A percentile compares a stretch with the other conserved stretches of the same genome.
These are phyloP conservation scores for Nemapogon koenigi DNA, from an alignment of 2,888 invertebrate species.

Conservation along the genomic window DNA sequence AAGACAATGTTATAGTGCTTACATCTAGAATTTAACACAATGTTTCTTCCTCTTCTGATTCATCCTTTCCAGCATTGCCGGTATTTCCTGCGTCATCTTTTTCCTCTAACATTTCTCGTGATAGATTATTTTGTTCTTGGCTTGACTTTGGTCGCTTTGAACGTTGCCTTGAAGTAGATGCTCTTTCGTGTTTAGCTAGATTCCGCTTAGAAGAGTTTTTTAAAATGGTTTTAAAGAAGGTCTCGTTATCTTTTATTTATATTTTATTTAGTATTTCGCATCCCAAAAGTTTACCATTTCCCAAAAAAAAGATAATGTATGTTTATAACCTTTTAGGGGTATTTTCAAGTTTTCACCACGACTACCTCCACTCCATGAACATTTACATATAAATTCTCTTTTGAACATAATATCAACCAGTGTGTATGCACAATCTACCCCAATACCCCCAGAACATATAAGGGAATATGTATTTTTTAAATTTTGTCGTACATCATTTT, in stretches of 20 bases:
- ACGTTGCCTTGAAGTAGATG: neutral
- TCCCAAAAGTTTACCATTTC: constrained; percentile 2
- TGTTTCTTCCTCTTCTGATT: no score
- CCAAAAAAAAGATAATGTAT: neutral
- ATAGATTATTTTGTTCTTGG: neutral
- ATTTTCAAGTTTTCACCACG: neutral
- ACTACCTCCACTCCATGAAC: constrained; percentile 7
- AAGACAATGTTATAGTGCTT: no score
- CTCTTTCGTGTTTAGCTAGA: neutral
- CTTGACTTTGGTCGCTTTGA: neutral
- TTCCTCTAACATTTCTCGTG: neutral
- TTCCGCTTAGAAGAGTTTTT: neutral
- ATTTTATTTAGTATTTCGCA: neutral
- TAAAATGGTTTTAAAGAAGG: neutral
- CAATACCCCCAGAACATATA: neutral
- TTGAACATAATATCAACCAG: neutral
- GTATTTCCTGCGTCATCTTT: neutral
- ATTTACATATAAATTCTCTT: constrained; percentile 4
- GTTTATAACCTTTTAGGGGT: neutral
- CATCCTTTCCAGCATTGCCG: no score
- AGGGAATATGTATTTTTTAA: neutral
- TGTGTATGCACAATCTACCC: constrained; percentile 5
- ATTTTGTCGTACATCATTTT: neutral
- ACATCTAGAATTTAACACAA: no score
- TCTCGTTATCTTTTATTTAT: neutral